Base-by-base conservation (phyloP, 2,888 invertebrate species). In the Pristionchus exspectatus region DNA sequence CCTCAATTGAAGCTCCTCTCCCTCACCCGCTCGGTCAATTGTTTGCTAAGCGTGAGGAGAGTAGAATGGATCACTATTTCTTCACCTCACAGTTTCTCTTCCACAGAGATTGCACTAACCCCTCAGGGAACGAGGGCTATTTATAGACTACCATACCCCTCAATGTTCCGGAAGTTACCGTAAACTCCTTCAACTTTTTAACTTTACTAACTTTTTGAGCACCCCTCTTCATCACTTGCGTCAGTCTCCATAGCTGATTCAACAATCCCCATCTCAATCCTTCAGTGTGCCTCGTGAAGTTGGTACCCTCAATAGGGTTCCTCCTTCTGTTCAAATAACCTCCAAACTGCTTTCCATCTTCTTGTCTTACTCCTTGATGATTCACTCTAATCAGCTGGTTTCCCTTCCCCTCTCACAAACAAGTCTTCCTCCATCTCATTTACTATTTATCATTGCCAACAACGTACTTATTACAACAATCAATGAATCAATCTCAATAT, bases 41-140 rank as follows among this genome's bases (percentile, higher is more conserved):
- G 56, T 85, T 85, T 63, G 59, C 84, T 85, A 27, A 81, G 81
- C 81, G 81, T 81, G 81, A 81, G 77, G 72, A 72, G 44, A 50
- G 81, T 81, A 81, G 81, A 81, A 81, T 81, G 81, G 81, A 81
- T 81, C 81, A 24, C 24, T n/a, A 81, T 81, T 81, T 81, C 81
- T 81, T 81, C 81, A 44, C 81, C 81, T 54, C 50, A 81, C 81
- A 74, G 74, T 81, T 54, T 77, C 81, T 54, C 81, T 50, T 81
- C 81, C 81, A 54, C 27, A 50, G 74, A 38, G 74, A 74, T 74
- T 74, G 74, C 74, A 74, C 81, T 50, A 38, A 81, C 30, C 50
- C 81, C 81, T 81, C 50, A 44, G 81, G 81, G 50, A 81, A 81
- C 27, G 81, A 5, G 44, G 38, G 12, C 81, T 81, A 81, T 81